Conservation (phyloP, 2,888 invertebrate genomes). For the Arge pagana region DNA sequence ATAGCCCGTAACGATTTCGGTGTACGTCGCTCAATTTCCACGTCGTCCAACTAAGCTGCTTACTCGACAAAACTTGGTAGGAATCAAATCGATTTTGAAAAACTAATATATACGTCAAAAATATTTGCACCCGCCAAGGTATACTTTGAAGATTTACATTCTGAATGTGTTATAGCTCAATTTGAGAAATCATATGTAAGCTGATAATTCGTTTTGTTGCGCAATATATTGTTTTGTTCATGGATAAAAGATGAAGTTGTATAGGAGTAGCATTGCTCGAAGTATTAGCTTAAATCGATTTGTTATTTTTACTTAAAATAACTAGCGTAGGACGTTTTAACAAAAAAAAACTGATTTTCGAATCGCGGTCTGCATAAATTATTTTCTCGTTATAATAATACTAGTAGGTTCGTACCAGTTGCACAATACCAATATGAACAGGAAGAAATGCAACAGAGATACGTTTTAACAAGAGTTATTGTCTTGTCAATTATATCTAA, state of each 20-base stretch:
- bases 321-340: slow-evolving; percentile 17
- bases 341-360: slow-evolving; percentile 1
- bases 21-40: slow-evolving; percentile 5
- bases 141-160: too few relatives aligned
- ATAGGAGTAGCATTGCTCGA: slow-evolving; percentile 11
- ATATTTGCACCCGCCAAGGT: too few relatives aligned
- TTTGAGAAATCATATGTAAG: too few relatives aligned
- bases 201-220: too few relatives aligned
- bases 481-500: slow-evolving; percentile 6
- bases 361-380: slow-evolving; percentile 10
- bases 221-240: too few relatives aligned
- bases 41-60: slow-evolving; percentile 4
- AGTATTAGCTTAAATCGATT: slow-evolving; percentile 11
- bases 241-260: too few relatives aligned
- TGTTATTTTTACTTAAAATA: slow-evolving; percentile 14
- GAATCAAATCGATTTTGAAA: background rate
- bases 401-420: slow-evolving; percentile 15
- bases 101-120: too few relatives aligned
- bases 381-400: slow-evolving; percentile 15
- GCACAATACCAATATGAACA: slow-evolving; percentile 1
- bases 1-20: too few relatives aligned
- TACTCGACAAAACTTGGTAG: background rate
- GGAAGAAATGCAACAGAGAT: slow-evolving; percentile 13
- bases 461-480: slow-evolving; percentile 13
- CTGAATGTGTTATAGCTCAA: too few relatives aligned